Conservation (phyloP, 92 coral and sea anemone species). For the Phenganax subtilis region DNA sequence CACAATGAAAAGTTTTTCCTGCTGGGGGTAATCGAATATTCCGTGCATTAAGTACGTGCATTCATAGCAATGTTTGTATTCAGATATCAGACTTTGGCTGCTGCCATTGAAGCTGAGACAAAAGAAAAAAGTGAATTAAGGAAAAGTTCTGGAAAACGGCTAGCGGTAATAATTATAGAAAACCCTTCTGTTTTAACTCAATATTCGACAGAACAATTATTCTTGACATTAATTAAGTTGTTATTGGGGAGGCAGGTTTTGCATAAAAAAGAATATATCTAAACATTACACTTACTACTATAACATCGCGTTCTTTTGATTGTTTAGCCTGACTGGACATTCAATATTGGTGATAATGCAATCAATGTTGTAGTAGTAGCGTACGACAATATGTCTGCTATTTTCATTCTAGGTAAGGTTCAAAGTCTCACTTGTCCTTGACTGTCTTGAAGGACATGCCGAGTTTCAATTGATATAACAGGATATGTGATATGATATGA, state of each 20-base stretch:
- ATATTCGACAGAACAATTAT: no score
- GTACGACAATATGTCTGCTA: conserved; percentile 64
- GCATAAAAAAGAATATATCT: no score
- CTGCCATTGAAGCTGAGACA: conserved; percentile 91
- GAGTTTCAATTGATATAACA: no score
- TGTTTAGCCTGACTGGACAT: conserved; percentile 84
- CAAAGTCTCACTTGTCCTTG: neutral
- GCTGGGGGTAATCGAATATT: no score
- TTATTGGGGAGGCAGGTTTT: neutral
- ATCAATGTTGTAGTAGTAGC: conserved; percentile 66
- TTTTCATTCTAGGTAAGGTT: conserved; percentile 70
- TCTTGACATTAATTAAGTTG: no score
- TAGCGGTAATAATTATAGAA: conserved; percentile 58
- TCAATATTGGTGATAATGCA: conserved; percentile 88
- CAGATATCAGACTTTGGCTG: conserved; percentile 97
- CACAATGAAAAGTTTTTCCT: no score
- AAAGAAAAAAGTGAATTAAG: conserved; percentile 83
- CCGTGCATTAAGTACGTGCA: no score
- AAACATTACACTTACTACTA: neutral
- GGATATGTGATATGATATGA: no score
- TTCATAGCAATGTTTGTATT: no score
- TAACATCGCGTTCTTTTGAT: conserved; percentile 10
- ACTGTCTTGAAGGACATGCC: no score
- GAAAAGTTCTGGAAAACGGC: conserved; percentile 84
- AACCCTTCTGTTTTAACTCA: neutral